Evolutionary conservation across 2,888 invertebrate species (phyloP).

Genomic region (Choristoneura rosaceana): DNA sequence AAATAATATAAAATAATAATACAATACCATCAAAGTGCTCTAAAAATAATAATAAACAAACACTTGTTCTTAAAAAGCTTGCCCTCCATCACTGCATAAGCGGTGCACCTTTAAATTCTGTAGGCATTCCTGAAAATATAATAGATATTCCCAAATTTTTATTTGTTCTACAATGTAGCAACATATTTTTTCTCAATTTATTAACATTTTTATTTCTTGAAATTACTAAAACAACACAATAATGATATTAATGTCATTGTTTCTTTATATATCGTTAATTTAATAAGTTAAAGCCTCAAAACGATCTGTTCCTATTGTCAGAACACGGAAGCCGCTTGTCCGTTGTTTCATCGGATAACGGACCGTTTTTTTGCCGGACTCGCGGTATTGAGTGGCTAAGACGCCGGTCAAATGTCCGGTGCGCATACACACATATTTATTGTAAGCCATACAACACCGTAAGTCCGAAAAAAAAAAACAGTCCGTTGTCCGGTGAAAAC

Average conservation of each 20-base stretch:
- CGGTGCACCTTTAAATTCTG: conserved; percentile 61
- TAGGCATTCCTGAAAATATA: conserved; percentile 65
- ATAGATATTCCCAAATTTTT: conserved; percentile 51
- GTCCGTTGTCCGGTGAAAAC: no score
- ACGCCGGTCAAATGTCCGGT: no score
- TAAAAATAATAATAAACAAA: conserved; percentile 27
- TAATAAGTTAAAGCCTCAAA: no score
- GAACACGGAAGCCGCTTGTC: no score
- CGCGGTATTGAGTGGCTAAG: no score
- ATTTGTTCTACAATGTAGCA: conserved; percentile 21
- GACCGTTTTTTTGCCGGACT: no score
- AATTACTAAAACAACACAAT: neutral
- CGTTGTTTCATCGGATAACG: no score
- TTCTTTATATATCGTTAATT: neutral
- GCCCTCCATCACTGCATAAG: conserved; percentile 52
- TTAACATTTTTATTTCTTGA: neutral
- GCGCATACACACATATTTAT: no score
- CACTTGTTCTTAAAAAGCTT: conserved; percentile 44
- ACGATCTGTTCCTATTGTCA: no score
- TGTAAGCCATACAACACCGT: no score
- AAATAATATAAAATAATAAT: conserved; percentile 38
- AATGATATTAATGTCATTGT: neutral
- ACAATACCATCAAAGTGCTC: conserved; percentile 46
- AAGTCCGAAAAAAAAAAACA: no score
- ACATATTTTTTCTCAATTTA: neutral